Conservation (phyloP, 2,113 vertebrate species). For the Otis tarda region DNA sequence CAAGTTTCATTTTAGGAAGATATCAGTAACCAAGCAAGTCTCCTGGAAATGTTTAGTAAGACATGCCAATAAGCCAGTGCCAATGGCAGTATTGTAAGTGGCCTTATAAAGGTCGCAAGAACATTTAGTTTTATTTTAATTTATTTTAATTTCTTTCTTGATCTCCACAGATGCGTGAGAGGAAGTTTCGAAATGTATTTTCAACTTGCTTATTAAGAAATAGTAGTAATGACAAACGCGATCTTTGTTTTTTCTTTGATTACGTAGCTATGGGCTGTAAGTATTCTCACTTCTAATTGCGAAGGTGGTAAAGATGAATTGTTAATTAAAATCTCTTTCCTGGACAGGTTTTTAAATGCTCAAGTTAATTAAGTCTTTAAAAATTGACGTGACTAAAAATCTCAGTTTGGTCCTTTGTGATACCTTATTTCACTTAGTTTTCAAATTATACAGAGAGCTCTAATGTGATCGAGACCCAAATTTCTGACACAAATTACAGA, state of each 20-base stretch:
- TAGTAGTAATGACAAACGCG: slow-evolving; percentile 1
- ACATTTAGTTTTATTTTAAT: background rate
- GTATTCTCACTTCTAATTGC: slow-evolving; percentile 57
- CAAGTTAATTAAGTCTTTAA: slow-evolving; percentile 52
- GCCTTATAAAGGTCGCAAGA: background rate
- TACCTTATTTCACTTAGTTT: slow-evolving; percentile 25
- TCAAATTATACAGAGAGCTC: slow-evolving; percentile 13
- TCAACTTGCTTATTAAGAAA: background rate
- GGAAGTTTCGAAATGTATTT: slow-evolving; percentile 14
- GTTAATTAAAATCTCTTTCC: slow-evolving; percentile 52
- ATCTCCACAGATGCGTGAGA: background rate
- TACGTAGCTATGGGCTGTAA: slow-evolving; percentile 16
- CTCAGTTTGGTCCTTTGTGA: slow-evolving; percentile 38
- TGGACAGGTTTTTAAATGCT: background rate
- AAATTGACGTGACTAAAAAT: slow-evolving; percentile 41
- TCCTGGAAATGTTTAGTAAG: background rate
- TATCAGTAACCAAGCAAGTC: background rate
- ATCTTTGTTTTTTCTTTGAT: slow-evolving; percentile 1
- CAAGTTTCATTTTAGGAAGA: background rate
- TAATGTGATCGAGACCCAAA: slow-evolving; percentile 19
- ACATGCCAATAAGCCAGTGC: background rate
- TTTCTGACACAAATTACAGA: slow-evolving; percentile 47
- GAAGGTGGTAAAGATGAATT: slow-evolving; percentile 37
- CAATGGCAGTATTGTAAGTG: background rate
- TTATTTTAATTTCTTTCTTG: background rate